Evolutionary conservation across 2,113 vertebrate species (phyloP).

Genomic region (Clarias magur): DNA sequence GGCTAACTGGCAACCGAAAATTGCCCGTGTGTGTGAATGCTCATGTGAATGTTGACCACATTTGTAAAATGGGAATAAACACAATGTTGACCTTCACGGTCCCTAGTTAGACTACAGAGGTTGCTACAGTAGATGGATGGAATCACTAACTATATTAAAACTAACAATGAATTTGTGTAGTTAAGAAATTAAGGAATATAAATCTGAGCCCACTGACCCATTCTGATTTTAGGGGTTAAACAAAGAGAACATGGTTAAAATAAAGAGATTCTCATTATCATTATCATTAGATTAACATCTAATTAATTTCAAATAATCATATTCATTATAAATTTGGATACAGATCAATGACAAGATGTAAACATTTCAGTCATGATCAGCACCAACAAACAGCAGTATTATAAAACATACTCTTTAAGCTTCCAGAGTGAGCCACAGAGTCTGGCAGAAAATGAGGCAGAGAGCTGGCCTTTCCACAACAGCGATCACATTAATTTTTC

Average conservation of each 20-base stretch:
- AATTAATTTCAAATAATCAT: neutral
- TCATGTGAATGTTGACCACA: no score
- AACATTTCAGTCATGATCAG: neutral
- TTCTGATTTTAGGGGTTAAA: neutral
- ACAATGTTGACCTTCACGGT: no score
- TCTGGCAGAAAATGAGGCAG: neutral
- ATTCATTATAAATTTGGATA: neutral
- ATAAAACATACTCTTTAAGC: neutral
- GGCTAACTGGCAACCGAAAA: no score
- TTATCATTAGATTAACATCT: no score
- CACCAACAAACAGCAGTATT: neutral
- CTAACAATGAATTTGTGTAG: neutral
- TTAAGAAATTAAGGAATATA: neutral
- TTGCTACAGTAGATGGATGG: no score
- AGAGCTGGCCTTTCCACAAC: slow-evolving; percentile 18
- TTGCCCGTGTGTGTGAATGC: no score
- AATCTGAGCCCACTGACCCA: neutral
- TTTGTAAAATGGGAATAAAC: no score
- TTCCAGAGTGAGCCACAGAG: neutral
- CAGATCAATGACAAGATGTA: neutral
- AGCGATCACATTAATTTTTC: slow-evolving; percentile 23
- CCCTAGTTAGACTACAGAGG: no score
- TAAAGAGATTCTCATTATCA: neutral
- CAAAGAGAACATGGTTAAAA: neutral
- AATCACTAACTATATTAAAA: neutral